Evolutionary conservation across 2,888 invertebrate species (phyloP).

Genomic region (Pterostichus niger): DNA sequence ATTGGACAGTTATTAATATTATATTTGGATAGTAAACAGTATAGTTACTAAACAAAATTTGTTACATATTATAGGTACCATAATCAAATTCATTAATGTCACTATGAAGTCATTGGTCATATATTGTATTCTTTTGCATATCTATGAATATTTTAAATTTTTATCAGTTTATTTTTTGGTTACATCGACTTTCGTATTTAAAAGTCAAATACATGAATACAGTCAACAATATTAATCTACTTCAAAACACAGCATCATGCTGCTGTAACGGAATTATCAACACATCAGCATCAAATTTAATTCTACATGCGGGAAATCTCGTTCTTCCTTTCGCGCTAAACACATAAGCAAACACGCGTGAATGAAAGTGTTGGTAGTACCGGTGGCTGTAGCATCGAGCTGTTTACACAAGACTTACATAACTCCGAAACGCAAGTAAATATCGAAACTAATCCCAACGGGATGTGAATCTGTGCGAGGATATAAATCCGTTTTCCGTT

Average conservation of each 20-base stretch:
- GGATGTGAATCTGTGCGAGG: conserved; percentile 13
- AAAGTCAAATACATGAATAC: neutral
- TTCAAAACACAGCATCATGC: conserved; percentile 14
- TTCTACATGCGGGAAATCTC: conserved; percentile 29
- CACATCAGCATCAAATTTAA: conserved; percentile 24
- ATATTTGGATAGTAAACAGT: too few species aligned
- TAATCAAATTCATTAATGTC: too few species aligned
- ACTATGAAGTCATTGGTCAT: too few species aligned
- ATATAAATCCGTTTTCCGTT: conserved; percentile 48
- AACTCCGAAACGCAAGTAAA: conserved; percentile 33
- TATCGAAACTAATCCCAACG: conserved; percentile 46
- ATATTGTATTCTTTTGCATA: too few species aligned
- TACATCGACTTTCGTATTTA: too few species aligned
- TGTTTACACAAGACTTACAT: conserved; percentile 41
- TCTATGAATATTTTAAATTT: too few species aligned
- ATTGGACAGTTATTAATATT: too few species aligned
- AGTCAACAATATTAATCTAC: conserved; percentile 6
- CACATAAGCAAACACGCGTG: conserved; percentile 39
- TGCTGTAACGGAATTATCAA: conserved; percentile 3
- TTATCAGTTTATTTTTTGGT: too few species aligned
- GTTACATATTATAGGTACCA: too few species aligned
- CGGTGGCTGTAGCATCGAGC: conserved; percentile 8
- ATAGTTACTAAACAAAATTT: too few species aligned
- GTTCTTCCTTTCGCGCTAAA: conserved; percentile 41
- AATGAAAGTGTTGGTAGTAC: conserved; percentile 33